Base-by-base conservation (phyloP, 1,140 invertebrate species). In the Aethina tumida region DNA sequence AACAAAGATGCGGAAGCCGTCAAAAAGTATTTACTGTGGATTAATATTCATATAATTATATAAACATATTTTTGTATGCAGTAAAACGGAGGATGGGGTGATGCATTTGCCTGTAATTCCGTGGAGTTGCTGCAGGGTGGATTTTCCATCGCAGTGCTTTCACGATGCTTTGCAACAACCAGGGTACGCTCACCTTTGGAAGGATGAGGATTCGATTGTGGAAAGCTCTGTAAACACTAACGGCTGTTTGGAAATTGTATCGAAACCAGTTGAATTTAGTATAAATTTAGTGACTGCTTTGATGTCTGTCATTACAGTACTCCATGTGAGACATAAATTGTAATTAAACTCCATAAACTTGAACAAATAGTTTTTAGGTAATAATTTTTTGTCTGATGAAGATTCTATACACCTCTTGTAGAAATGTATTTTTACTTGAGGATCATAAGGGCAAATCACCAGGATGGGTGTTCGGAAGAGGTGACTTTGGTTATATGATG, bases 111-210 rank as follows among this genome's bases (percentile, higher is more conserved):
- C 47, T n/a, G 47, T 56, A 4, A 39, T 51, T 4, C 60, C 60
- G 2, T 62, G 57, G 54, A 60, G 58, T 38, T 62, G 60, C 37
- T 62, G 60, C 41, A 46, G 51, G 41, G 24, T 59, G 12, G 40
- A 56, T 33, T 60, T 47, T 43, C 54, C 54, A 5, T 47, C 58
- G 49, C 59, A 59, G 28, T 62, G 60, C 38, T 39, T 62, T 2
- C 59, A 62, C 39, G 60, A 62, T 47, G 57, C 60, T 2, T 20
- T 62, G 1, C 60, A 62, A 39, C 59, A 62, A 47, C 34, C 36
- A 4, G 27, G 52, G 21, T 53, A 44, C 24, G 32, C 47, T 10
- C 42, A 55, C 33, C 19, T 60, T 12, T 60, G 59, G 59, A 41
- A 49, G 15, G 55, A 58, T 27, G 48, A 58, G 27, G 55, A 52